A percentile compares a stretch with the other conserved stretches of the same genome.
Evolutionary conservation across 2,888 invertebrate genomes (phyloP).

Genomic region (Ischnus inquisitorius): DNA sequence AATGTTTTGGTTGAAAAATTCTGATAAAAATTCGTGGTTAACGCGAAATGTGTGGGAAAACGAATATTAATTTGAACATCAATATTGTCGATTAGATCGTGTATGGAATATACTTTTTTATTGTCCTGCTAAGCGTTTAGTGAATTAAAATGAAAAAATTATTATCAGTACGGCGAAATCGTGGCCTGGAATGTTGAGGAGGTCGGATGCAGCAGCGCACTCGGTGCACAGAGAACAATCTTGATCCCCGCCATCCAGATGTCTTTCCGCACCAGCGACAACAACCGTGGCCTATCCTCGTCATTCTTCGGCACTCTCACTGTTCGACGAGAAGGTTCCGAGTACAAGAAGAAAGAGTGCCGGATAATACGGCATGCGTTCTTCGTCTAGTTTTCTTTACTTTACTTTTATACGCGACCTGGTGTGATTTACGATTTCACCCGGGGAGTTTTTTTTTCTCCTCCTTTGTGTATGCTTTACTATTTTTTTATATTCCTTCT

Average conservation of each 20-base stretch:
- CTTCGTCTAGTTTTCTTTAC: constrained; percentile 50
- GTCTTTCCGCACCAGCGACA: background rate
- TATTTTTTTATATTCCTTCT: constrained; percentile 46
- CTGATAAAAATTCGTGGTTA: no score
- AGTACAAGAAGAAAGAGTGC: constrained; percentile 29
- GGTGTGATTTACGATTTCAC: constrained; percentile 50
- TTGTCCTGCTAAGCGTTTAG: background rate
- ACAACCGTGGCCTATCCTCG: constrained; percentile 21
- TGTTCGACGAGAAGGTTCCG: constrained; percentile 36
- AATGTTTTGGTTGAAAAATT: no score
- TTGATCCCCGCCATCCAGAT: background rate
- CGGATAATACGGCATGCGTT: constrained; percentile 45
- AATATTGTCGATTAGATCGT: background rate
- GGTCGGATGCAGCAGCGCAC: background rate
- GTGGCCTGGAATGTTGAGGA: background rate
- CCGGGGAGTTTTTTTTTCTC: background rate
- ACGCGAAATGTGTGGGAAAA: no score
- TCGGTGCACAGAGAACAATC: background rate
- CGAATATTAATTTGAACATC: no score
- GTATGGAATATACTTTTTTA: background rate
- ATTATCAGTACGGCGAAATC: background rate
- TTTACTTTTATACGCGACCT: constrained; percentile 52
- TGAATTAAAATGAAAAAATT: background rate
- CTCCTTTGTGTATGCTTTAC: constrained; percentile 13
- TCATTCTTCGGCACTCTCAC: constrained; percentile 27